Percentiles rank a stretch among this genome's conserved stretches.
phyloP scores from a whole-genome alignment of 1,140 invertebrate species.

The Eulimnadia texana region DNA sequence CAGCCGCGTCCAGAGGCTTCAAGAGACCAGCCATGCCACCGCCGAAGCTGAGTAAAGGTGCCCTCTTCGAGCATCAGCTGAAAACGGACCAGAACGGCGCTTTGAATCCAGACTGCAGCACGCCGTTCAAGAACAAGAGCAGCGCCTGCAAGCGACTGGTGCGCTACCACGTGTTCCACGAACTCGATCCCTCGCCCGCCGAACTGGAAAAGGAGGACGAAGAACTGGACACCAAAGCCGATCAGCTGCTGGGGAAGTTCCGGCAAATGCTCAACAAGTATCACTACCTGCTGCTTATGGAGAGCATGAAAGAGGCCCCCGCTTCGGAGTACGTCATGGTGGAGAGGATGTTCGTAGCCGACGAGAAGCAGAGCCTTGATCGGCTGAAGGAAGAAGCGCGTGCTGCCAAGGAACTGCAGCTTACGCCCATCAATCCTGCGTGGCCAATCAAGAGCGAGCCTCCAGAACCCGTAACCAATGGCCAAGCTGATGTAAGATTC shows the following conservation, averaged over 20 bases:
- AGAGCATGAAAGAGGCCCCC: slow-evolving; percentile 38
- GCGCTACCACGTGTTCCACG: slow-evolving; percentile 65
- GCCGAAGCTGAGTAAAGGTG: slow-evolving; percentile 18
- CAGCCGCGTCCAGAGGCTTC: slow-evolving; percentile 16
- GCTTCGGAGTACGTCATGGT: slow-evolving; percentile 58
- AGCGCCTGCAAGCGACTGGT: slow-evolving; percentile 66
- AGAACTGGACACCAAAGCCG: slow-evolving; percentile 55
- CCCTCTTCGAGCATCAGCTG: slow-evolving; percentile 52
- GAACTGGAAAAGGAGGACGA: slow-evolving; percentile 59
- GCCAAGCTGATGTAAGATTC: not conserved
- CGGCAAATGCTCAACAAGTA: slow-evolving; percentile 61
- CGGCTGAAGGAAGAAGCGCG: slow-evolving; percentile 31
- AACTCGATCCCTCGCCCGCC: slow-evolving; percentile 44
- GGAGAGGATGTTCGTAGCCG: slow-evolving; percentile 48
- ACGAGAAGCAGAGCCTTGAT: slow-evolving; percentile 44
- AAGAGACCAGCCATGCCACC: slow-evolving; percentile 17
- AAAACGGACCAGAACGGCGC: slow-evolving; percentile 62
- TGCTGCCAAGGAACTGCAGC: slow-evolving; percentile 20
- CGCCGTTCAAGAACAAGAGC: slow-evolving; percentile 51
- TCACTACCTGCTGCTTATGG: slow-evolving; percentile 54
- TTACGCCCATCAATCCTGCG: not conserved
- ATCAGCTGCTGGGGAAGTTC: slow-evolving; percentile 57
- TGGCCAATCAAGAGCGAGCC: slow-evolving; percentile 4
- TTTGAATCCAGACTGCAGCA: slow-evolving; percentile 56
- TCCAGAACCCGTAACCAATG: not conserved